These are phyloP conservation scores for Varroa destructor DNA, from an alignment of 1,140 invertebrate genomes.

Conservation along the genomic window DNA sequence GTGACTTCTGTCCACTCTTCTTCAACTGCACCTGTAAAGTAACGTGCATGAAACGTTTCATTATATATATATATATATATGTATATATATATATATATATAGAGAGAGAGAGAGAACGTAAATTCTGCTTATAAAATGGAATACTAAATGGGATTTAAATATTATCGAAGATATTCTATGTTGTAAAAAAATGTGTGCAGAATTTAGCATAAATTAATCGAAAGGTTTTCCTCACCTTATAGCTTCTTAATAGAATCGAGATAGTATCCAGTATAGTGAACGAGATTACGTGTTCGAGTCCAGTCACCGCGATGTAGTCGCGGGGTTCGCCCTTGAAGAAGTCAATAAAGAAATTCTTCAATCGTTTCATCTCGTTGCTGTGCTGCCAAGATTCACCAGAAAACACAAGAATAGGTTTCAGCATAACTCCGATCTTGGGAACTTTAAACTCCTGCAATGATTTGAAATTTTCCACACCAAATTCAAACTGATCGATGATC, in stretches of 20 bases:
- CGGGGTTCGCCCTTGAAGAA: constrained; percentile 30
- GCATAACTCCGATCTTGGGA: constrained; percentile 61
- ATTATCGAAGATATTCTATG: too few species aligned
- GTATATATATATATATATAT: too few species aligned
- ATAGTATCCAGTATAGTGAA: constrained; percentile 68
- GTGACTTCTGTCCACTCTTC: constrained; percentile 73
- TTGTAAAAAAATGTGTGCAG: too few species aligned
- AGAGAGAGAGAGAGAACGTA: too few species aligned
- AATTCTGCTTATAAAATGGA: too few species aligned
- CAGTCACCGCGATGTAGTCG: constrained; percentile 52
- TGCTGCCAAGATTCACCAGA: constrained; percentile 82
- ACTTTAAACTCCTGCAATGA: constrained; percentile 62
- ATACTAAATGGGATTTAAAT: too few species aligned
- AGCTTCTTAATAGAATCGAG: constrained; percentile 64
- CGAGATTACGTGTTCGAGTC: constrained; percentile 78
- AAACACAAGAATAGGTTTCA: constrained; percentile 83
- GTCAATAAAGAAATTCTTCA: constrained; percentile 68
- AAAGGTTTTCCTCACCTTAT: constrained; percentile 47
- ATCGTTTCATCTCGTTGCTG: constrained; percentile 55
- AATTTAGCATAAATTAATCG: neutral
- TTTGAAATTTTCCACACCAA: constrained; percentile 71
- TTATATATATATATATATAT: too few species aligned
- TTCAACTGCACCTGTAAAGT: constrained; percentile 48
- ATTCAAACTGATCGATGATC: constrained; percentile 88
- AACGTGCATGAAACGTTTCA: too few species aligned